phyloP scores from a whole-genome alignment of 2,113 vertebrate genomes.

The Xerus inauris region DNA sequence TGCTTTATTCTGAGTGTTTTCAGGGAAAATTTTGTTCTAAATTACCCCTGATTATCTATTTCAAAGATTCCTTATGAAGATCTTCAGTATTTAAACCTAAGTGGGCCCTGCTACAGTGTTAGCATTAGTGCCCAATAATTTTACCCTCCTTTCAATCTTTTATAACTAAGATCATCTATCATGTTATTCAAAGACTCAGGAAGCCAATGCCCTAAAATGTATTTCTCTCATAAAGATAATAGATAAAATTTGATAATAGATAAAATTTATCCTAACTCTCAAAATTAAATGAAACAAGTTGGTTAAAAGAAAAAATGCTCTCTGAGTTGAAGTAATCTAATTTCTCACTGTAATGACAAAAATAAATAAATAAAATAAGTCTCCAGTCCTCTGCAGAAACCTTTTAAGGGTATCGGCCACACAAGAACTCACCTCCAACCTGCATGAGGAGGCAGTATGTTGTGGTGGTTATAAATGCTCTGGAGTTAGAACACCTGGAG shows the following conservation, averaged over 20 bases:
- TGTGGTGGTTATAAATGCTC: neutral
- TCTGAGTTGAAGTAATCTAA: neutral
- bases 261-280: neutral
- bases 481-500: neutral
- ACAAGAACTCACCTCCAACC: neutral
- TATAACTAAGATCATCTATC: neutral
- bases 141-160: neutral
- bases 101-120: fast-evolving
- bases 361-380: too few species aligned
- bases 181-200: neutral
- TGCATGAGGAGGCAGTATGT: fast-evolving
- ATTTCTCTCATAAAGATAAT: neutral
- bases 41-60: neutral
- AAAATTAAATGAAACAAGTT: neutral
- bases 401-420: neutral
- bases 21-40: neutral
- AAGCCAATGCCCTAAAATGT: neutral
- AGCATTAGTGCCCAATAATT: fast-evolving
- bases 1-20: neutral
- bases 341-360: neutral
- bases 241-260: neutral
- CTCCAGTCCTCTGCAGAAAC: neutral
- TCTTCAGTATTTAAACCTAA: neutral
- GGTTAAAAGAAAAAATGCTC: neutral
- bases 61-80: neutral